These are phyloP conservation scores for Cephus pulcher DNA, from an alignment of 2,888 invertebrate species.

Conservation along the genomic window DNA sequence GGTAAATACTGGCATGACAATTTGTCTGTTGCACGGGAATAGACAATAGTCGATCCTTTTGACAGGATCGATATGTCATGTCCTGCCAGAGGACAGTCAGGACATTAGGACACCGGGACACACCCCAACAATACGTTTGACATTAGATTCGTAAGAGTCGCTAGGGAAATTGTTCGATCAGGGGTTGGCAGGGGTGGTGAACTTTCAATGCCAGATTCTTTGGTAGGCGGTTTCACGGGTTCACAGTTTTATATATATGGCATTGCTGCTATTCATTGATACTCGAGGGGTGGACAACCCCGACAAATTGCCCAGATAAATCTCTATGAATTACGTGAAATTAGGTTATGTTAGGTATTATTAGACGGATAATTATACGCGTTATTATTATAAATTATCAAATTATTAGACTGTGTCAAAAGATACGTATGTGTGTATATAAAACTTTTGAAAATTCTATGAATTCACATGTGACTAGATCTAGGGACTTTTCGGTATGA, in stretches of 20 bases:
- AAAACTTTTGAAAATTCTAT: too few relatives aligned
- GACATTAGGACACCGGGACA: slow-evolving; percentile 22
- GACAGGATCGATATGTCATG: slow-evolving; percentile 24
- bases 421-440: too few relatives aligned
- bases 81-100: background rate
- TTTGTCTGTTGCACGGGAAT: background rate
- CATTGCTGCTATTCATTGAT: slow-evolving; percentile 39
- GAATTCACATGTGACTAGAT: too few relatives aligned
- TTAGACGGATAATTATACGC: too few relatives aligned
- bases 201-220: slow-evolving; percentile 43
- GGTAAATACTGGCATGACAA: background rate
- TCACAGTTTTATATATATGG: slow-evolving; percentile 25
- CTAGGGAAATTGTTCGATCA: slow-evolving; percentile 41
- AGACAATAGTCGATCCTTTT: background rate
- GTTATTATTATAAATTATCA: too few relatives aligned
- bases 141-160: slow-evolving; percentile 39
- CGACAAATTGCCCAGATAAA: slow-evolving; percentile 51
- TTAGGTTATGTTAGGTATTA: background rate
- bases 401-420: too few relatives aligned
- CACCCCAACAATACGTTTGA: slow-evolving; percentile 48
- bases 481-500: too few relatives aligned
- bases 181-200: slow-evolving; percentile 43
- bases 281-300: slow-evolving; percentile 34
- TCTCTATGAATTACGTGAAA: slow-evolving; percentile 29
- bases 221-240: slow-evolving; percentile 34